Percentiles rank a stretch among this genome's conserved stretches.
Conservation (phyloP, 2,888 invertebrate species). For the Malacosoma neustria region DNA sequence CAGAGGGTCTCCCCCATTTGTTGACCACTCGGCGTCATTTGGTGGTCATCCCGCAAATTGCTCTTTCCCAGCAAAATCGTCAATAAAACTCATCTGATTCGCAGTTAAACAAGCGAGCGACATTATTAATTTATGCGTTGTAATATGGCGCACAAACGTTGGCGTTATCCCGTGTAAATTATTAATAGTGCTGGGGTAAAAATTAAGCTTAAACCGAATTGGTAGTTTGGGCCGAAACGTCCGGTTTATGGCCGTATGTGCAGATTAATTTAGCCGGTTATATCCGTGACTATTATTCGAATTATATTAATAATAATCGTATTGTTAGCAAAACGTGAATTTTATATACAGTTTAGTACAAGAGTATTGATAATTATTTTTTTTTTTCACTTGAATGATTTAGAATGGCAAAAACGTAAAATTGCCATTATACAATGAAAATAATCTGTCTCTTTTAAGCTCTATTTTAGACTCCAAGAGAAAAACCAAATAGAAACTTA, state of each 20-base stretch:
- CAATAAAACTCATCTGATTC: constrained; percentile 75
- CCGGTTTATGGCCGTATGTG: constrained; percentile 63
- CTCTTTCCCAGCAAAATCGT: constrained; percentile 73
- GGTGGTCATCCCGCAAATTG: constrained; percentile 71
- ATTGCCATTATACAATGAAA: too few species aligned
- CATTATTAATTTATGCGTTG: constrained; percentile 75
- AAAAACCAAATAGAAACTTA: too few species aligned
- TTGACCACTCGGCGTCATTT: constrained; percentile 65
- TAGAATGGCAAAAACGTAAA: too few species aligned
- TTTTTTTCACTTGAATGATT: too few species aligned
- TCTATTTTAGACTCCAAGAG: too few species aligned
- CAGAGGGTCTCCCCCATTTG: constrained; percentile 52
- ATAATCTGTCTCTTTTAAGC: too few species aligned
- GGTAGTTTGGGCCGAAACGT: constrained; percentile 66
- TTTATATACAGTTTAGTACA: too few species aligned
- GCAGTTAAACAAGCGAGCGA: constrained; percentile 73
- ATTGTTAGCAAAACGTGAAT: constrained; percentile 2
- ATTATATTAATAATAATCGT: constrained; percentile 29
- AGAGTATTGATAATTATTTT: too few species aligned
- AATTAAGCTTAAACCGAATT: constrained; percentile 73
- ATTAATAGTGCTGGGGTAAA: constrained; percentile 74
- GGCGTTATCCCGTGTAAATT: constrained; percentile 70
- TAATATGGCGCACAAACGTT: constrained; percentile 69
- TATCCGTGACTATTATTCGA: constrained; percentile 40
- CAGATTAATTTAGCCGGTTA: constrained; percentile 60